Evolutionary conservation across 2,888 invertebrate genomes (phyloP).

Genomic region (Mesorhabditis sp.): DNA sequence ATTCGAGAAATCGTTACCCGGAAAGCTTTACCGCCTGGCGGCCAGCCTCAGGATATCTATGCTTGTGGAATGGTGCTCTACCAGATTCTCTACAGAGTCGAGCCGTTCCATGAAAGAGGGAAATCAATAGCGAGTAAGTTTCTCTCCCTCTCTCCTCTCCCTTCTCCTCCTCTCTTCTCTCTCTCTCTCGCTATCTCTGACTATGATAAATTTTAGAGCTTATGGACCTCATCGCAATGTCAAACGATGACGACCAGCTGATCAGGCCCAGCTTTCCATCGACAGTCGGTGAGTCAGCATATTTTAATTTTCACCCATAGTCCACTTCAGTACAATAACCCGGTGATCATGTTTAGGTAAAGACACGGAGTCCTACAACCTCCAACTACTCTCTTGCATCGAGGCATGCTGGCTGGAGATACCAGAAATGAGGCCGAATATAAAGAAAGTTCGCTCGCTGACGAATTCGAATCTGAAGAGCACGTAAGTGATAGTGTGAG

Average conservation of each 20-base stretch:
- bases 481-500: constrained; percentile 27
- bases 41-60: constrained; percentile 50
- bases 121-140: constrained; percentile 40
- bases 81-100: constrained; percentile 52
- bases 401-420: constrained; percentile 58
- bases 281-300: constrained; percentile 1
- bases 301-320: neutral
- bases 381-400: constrained; percentile 49
- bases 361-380: neutral
- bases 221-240: constrained; percentile 53
- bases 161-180: neutral
- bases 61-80: constrained; percentile 52
- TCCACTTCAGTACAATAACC: neutral
- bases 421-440: constrained; percentile 51
- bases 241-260: constrained; percentile 52
- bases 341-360: neutral
- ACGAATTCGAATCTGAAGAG: constrained; percentile 51
- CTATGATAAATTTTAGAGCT: constrained; percentile 34
- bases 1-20: constrained; percentile 50
- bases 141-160: neutral
- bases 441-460: constrained; percentile 52
- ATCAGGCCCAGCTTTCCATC: constrained; percentile 53
- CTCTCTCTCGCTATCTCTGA: too few relatives aligned
- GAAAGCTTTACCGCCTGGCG: constrained; percentile 43
- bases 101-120: constrained; percentile 53